phyloP scores from a whole-genome alignment of 2,888 invertebrate genomes.

The Amiota minor region DNA sequence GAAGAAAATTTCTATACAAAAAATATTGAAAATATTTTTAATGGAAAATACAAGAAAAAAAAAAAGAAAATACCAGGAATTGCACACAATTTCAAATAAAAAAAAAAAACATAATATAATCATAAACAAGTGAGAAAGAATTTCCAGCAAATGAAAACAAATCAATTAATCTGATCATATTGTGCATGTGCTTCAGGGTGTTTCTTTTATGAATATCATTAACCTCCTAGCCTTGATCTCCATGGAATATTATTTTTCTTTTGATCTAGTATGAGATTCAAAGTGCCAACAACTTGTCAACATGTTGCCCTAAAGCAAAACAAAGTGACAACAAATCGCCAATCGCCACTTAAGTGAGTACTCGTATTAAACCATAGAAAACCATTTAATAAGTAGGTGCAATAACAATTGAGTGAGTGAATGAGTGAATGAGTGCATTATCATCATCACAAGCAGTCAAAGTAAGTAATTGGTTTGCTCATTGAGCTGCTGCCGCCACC shows the following conservation, averaged over 20 bases:
- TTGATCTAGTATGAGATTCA: constrained; percentile 1
- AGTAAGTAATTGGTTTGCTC: constrained; percentile 19
- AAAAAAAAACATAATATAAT: not conserved
- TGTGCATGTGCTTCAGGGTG: too few species aligned
- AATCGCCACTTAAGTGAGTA: not conserved
- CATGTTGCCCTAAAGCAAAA: constrained; percentile 2
- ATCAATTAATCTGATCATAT: not conserved
- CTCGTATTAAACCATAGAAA: not conserved
- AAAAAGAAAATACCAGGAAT: not conserved
- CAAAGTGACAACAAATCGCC: constrained; percentile 2
- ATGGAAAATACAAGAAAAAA: not conserved
- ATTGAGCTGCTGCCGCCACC: constrained; percentile 19
- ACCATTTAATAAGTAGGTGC: constrained; percentile 12
- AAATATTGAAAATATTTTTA: not conserved
- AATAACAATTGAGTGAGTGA: constrained; percentile 5
- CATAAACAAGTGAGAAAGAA: too few species aligned
- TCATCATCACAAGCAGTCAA: not conserved
- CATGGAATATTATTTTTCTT: not conserved
- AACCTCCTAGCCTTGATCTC: not conserved
- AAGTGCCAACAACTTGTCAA: constrained; percentile 24
- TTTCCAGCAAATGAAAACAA: not conserved
- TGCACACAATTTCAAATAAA: not conserved
- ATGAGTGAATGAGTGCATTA: not conserved
- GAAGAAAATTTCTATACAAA: not conserved
- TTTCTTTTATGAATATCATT: not conserved